phyloP scores from a whole-genome alignment of 2,113 vertebrate species.

The Cercocebus atys region DNA sequence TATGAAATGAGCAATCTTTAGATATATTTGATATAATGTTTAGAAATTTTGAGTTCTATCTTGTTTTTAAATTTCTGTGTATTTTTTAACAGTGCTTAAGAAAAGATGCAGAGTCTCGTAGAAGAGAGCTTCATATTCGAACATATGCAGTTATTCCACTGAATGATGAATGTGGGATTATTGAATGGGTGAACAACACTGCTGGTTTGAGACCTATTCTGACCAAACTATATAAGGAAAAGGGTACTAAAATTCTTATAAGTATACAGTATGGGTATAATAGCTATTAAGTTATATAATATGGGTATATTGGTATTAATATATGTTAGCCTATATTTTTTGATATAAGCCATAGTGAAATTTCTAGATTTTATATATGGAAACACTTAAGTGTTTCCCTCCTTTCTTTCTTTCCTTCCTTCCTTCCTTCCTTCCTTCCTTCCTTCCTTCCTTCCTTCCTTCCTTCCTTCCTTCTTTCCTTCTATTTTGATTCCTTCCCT shows the following conservation, averaged over 20 bases:
- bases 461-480: background rate
- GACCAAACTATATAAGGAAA: conserved; percentile 97
- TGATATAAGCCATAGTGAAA: background rate
- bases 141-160: conserved; percentile 98
- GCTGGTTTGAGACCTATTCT: conserved; percentile 96
- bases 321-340: background rate
- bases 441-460: too few relatives aligned
- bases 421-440: too few relatives aligned
- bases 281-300: background rate
- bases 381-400: background rate
- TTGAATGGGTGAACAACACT: conserved; percentile 99
- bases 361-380: background rate
- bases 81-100: conserved; percentile 90
- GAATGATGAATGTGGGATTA: conserved; percentile 98
- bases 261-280: background rate
- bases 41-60: background rate
- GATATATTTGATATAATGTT: background rate
- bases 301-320: background rate
- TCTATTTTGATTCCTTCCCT: conserved; percentile 16
- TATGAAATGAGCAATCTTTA: conserved; percentile 41
- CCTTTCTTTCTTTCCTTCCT: background rate
- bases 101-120: conserved; percentile 96
- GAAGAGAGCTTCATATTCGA: conserved; percentile 95
- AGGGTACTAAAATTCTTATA: conserved; percentile 85
- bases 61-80: conserved; percentile 26